Evolutionary conservation across 2,113 vertebrate genomes (phyloP).

Genomic region (Neogale vison): DNA sequence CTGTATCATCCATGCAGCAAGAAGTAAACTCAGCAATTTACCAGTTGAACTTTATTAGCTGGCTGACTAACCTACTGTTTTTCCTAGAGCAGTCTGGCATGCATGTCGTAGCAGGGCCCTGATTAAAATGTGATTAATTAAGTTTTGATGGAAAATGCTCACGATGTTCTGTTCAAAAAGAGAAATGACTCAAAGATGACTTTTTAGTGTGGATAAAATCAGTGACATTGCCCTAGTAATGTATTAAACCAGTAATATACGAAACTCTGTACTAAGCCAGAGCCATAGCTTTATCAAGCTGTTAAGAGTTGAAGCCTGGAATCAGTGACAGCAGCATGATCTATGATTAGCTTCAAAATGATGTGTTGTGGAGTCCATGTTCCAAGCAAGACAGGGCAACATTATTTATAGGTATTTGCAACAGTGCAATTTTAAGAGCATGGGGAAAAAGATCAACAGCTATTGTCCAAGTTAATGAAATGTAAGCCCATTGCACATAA

Average conservation of each 20-base stretch:
- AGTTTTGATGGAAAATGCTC: constrained; percentile 53
- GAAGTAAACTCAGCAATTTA: constrained; percentile 24
- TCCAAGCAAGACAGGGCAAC: background rate
- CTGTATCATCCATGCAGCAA: background rate
- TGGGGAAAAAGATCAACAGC: background rate
- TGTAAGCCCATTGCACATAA: background rate
- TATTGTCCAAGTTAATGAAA: constrained; percentile 31
- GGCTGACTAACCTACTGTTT: constrained; percentile 15
- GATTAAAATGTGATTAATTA: constrained; percentile 48
- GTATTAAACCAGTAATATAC: background rate
- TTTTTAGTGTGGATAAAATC: constrained; percentile 6
- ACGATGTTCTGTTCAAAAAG: constrained; percentile 17
- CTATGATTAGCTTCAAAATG: constrained; percentile 29
- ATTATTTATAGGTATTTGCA: background rate
- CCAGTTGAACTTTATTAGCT: background rate
- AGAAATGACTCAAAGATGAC: constrained; percentile 47
- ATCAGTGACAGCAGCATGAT: background rate
- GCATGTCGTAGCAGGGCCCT: constrained; percentile 27
- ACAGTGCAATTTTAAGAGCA: constrained; percentile 13
- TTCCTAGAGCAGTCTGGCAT: constrained; percentile 30
- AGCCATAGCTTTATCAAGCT: constrained; percentile 16
- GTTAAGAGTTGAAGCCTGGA: background rate
- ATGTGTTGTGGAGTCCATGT: constrained; percentile 23
- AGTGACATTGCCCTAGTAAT: background rate
- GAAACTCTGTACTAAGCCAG: background rate